Percentiles rank a stretch among this genome's conserved stretches.
These are phyloP conservation scores for Hypocryptadius cinnamomeus DNA, from an alignment of 2,113 vertebrate species.

Conservation along the genomic window DNA sequence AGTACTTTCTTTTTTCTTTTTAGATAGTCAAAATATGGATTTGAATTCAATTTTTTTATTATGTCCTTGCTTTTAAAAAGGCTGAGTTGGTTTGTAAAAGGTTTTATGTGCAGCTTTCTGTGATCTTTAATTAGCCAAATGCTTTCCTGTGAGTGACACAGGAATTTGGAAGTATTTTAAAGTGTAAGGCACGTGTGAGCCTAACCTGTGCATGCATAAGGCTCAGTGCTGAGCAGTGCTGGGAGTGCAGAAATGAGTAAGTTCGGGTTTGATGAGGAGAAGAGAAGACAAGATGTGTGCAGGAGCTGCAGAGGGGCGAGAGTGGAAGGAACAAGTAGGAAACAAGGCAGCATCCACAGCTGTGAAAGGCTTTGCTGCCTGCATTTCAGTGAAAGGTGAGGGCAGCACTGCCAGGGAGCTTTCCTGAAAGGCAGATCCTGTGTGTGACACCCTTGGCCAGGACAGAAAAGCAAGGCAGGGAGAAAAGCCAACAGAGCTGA, in stretches of 20 bases:
- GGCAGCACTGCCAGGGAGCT: not conserved
- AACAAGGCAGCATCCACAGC: not conserved
- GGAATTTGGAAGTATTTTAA: not conserved
- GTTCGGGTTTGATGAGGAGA: conserved; percentile 23
- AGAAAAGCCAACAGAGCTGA: not conserved
- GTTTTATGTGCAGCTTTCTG: not conserved
- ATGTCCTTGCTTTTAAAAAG: not conserved
- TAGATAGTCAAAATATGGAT: not conserved
- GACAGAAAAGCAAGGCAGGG: not conserved
- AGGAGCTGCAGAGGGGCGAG: not conserved
- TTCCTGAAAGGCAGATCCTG: not conserved
- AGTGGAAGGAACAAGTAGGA: not conserved
- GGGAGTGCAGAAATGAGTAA: not conserved
- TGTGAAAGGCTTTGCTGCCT: not conserved
- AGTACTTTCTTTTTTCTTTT: not conserved
- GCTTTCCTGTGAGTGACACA: not conserved
- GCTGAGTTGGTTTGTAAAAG: not conserved
- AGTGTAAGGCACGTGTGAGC: not conserved
- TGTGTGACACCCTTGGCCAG: not conserved
- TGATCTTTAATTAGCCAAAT: not conserved
- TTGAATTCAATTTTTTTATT: not conserved
- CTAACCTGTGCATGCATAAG: not conserved
- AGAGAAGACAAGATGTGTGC: not conserved
- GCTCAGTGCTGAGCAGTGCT: not conserved
- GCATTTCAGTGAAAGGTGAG: not conserved